Conservation (phyloP, 1,140 invertebrate genomes). For the Ganaspis sp. region DNA sequence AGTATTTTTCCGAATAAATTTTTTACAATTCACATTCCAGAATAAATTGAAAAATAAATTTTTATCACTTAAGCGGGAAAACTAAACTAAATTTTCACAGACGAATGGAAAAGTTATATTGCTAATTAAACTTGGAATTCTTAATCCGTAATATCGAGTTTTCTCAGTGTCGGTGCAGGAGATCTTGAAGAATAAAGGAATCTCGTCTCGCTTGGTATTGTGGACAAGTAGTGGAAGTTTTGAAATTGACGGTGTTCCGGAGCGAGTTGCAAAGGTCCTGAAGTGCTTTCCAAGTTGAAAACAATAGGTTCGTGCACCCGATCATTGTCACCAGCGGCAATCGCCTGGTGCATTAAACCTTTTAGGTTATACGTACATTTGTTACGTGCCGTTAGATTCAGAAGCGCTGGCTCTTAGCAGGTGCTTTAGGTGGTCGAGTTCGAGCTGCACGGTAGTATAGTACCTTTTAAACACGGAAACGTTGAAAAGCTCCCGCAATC, state of each 20-base stretch:
- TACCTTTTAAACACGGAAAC: constrained; percentile 16
- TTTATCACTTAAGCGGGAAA: no score
- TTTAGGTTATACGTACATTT: constrained; percentile 28
- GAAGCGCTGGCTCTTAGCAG: constrained; percentile 13
- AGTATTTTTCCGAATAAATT: no score
- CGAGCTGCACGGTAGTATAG: not conserved
- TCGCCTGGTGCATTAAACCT: constrained; percentile 22
- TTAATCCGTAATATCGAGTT: not conserved
- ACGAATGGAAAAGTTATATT: not conserved
- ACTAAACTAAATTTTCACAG: not conserved
- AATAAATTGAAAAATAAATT: no score
- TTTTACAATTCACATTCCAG: no score
- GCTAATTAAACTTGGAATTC: not conserved
- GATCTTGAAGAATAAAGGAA: constrained; percentile 16
- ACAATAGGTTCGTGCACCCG: constrained; percentile 28
- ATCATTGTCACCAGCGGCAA: constrained; percentile 22
- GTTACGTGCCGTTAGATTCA: constrained; percentile 29
- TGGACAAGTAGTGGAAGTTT: not conserved
- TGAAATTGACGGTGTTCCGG: constrained; percentile 13
- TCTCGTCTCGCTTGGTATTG: not conserved
- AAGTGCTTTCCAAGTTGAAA: constrained; percentile 27
- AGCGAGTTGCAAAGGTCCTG: constrained; percentile 21
- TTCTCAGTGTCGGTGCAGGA: not conserved
- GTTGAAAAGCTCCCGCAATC: constrained; percentile 4
- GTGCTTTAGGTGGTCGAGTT: not conserved